A percentile compares a stretch with the other conserved stretches of the same genome.
These are phyloP conservation scores for Istiophorus platypterus DNA, from an alignment of 2,113 vertebrate species.

Conservation along the genomic window DNA sequence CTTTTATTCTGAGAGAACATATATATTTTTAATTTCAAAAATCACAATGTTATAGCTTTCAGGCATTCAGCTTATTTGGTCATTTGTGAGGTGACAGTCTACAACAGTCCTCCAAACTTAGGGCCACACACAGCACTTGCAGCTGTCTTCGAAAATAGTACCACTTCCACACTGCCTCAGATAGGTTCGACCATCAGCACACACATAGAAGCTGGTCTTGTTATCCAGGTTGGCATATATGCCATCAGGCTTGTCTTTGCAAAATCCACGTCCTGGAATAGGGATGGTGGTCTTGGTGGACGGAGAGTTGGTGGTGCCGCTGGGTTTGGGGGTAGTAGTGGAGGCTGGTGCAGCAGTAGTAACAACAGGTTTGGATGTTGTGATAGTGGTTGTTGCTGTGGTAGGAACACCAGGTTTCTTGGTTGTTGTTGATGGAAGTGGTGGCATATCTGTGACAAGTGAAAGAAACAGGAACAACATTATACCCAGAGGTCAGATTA, in stretches of 20 bases:
- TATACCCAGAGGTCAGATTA: background rate
- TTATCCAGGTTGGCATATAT: constrained; percentile 52
- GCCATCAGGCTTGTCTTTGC: constrained; percentile 68
- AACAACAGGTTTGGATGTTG: constrained; percentile 39
- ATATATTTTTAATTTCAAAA: no score
- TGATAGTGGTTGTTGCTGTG: constrained; percentile 16
- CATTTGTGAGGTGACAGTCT: background rate
- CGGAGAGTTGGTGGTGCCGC: background rate
- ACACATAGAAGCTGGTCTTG: constrained; percentile 56
- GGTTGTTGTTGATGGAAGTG: constrained; percentile 53
- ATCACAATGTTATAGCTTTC: background rate
- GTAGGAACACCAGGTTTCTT: background rate
- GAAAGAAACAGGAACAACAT: background rate
- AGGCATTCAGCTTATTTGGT: background rate
- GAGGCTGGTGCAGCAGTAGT: background rate
- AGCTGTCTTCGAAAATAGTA: constrained; percentile 3
- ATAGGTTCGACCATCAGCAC: constrained; percentile 57
- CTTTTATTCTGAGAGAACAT: no score
- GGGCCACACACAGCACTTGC: constrained; percentile 74
- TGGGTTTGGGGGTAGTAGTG: constrained; percentile 2
- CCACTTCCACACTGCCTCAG: constrained; percentile 10
- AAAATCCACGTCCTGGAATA: constrained; percentile 65
- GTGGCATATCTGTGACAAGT: constrained; percentile 39
- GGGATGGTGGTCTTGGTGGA: constrained; percentile 56
- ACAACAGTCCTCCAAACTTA: background rate